Conservation (phyloP, 2,113 vertebrate genomes). For the Trematocara nigrifrons region DNA sequence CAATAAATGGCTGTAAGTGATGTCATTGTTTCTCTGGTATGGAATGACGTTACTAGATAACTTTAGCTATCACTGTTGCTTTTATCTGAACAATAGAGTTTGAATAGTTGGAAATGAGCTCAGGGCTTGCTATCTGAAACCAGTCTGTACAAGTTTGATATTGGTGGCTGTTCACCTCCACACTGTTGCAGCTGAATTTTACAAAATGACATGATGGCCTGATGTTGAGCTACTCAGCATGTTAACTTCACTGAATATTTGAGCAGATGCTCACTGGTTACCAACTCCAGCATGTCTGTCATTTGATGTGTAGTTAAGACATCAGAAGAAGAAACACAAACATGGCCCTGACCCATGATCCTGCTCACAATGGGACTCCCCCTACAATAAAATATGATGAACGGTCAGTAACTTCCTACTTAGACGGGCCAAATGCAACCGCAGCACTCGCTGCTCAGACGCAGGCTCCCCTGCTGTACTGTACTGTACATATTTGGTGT, state of each 20-base stretch:
- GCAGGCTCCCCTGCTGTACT: constrained; percentile 5
- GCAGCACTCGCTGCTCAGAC: constrained; percentile 23
- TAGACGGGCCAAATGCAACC: constrained; percentile 21
- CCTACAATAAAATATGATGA: constrained; percentile 50
- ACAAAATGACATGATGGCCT: background rate
- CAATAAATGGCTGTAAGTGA: background rate
- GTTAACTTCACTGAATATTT: background rate
- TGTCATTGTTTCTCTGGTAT: background rate
- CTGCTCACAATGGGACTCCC: constrained; percentile 33
- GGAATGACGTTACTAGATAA: background rate
- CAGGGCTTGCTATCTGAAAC: background rate
- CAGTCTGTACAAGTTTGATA: background rate
- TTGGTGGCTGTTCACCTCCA: background rate
- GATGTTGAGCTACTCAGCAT: background rate
- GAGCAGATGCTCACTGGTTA: constrained; percentile 8
- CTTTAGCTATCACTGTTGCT: background rate
- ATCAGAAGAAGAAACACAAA: constrained; percentile 37
- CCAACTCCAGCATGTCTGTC: background rate
- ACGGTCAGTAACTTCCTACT: constrained; percentile 42
- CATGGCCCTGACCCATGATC: constrained; percentile 15
- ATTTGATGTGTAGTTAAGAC: constrained; percentile 19
- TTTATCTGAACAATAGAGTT: background rate
- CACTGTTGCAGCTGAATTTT: background rate
- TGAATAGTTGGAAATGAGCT: constrained; percentile 3
- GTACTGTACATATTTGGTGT: constrained; percentile 48